Evolutionary conservation across 2,888 invertebrate species (phyloP).

Genomic region (Stratiomys singularior): DNA sequence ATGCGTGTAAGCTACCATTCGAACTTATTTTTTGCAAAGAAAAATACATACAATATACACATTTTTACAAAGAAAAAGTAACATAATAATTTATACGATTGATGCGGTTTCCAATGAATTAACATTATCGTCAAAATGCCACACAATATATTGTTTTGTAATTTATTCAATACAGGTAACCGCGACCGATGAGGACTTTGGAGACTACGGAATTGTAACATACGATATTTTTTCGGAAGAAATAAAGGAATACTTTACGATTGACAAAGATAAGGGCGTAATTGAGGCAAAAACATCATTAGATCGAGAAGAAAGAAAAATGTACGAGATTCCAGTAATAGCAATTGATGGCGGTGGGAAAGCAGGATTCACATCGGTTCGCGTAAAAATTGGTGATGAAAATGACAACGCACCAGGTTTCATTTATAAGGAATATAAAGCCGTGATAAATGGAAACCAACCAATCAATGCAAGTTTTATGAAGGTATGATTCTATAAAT

Average conservation of each 20-base stretch:
- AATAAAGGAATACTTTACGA: slow-evolving; percentile 77
- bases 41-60: no score
- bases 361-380: slow-evolving; percentile 77
- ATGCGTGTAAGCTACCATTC: no score
- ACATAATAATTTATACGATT: no score
- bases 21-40: no score
- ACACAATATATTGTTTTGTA: no score
- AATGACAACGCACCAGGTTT: slow-evolving; percentile 88
- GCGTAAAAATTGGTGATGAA: slow-evolving; percentile 83
- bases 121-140: slow-evolving; percentile 23
- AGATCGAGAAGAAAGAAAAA: slow-evolving; percentile 77
- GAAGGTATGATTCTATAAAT: no score
- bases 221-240: slow-evolving; percentile 83
- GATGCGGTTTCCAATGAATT: no score
- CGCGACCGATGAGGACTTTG: slow-evolving; percentile 85
- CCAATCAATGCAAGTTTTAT: slow-evolving; percentile 70
- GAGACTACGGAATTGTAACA: slow-evolving; percentile 77
- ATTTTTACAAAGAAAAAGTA: no score
- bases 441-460: slow-evolving; percentile 73
- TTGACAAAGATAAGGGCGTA: slow-evolving; percentile 78
- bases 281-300: slow-evolving; percentile 76
- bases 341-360: slow-evolving; percentile 86
- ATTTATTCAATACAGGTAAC: slow-evolving; percentile 68
- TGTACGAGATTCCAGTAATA: slow-evolving; percentile 80
- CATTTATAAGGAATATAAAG: slow-evolving; percentile 80